A percentile compares a stretch with the other conserved stretches of the same genome.
phyloP scores from a whole-genome alignment of 2,888 invertebrate species.

The Lacanobia oleracea region DNA sequence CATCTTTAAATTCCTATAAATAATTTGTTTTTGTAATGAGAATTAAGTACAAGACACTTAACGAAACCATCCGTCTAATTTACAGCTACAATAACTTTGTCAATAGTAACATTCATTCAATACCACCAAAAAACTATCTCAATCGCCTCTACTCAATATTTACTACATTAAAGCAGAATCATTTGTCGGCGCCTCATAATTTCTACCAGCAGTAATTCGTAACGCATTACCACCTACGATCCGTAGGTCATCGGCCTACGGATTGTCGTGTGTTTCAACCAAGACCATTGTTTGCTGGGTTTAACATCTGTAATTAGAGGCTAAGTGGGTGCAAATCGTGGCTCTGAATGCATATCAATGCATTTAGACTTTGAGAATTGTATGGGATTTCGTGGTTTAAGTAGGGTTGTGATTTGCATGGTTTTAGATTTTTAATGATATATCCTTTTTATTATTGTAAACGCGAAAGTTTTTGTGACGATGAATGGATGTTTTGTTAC shows the following conservation, averaged over 20 bases:
- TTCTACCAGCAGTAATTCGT: conserved; percentile 22
- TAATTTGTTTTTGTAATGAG: no score
- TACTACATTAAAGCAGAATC: conserved; percentile 4
- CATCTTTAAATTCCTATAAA: no score
- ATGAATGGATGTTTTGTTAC: no score
- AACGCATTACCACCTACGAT: conserved; percentile 37
- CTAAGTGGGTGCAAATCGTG: conserved; percentile 57
- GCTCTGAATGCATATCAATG: conserved; percentile 34
- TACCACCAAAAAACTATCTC: not conserved
- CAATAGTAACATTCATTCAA: not conserved
- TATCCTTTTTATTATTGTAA: no score
- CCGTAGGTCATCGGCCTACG: conserved; percentile 41
- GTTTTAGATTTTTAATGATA: no score
- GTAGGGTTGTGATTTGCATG: no score
- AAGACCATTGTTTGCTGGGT: conserved; percentile 50
- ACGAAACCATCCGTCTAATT: no score
- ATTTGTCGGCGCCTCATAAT: conserved; percentile 17
- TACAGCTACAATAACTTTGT: no score
- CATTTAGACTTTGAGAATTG: conserved; percentile 26
- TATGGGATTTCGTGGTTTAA: conserved; percentile 13
- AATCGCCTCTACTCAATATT: conserved; percentile 8
- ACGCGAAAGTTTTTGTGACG: no score
- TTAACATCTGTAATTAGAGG: conserved; percentile 61
- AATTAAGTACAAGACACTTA: no score
- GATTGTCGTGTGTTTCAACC: conserved; percentile 48